Base-by-base conservation (phyloP, 92 coral and sea anemone genomes). In the Palythoa grandiflora region DNA sequence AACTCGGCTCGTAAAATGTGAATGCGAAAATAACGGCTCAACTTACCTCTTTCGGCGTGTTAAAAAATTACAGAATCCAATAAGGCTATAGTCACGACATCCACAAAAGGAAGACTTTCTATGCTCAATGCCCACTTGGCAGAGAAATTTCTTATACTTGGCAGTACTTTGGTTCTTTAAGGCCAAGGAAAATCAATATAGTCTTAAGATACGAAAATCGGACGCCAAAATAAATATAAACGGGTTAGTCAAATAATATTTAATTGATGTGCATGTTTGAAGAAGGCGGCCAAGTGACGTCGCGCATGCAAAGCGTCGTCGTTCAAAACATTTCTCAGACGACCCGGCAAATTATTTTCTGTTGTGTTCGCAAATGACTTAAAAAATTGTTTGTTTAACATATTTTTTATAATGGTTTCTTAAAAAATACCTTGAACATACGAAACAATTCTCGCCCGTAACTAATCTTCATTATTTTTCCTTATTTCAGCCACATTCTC, bases 91-190 rank as follows among this genome's bases (percentile, higher is more conserved):
- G 47, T 40, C 47, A 71, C 75, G 75, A 35, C 75, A 71, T 36
- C 75, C 75, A 71, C 75, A 71, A 71, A 71, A 71, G 47, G 44
- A 71, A 8, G 44, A 37, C 75, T 37, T 71, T 40, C 1, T 40
- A 71, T 71, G 28, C n/a, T 71, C 44, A 71, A 71, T 71, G 37
- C 47, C n/a, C 6, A 19, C 75, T 71, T 71, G 14, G 50, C n/a
- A 71, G 75, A 68, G 47, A 68, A 68, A 68, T 21, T 20, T 40
- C 73, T 68, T 68, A 61, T 61, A 61, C 70, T 44, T 44, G 50
- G 50, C 50, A 44, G 5, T 44, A 68, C 0, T 47, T 9, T 57
- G 15, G 3, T 2, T 55, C 12, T 16, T 57, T 57, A 57, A 57
- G 63, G 15, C 63, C 1, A 57, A 3, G 63, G 12, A 10, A 57